Percentiles rank a stretch among this genome's conserved stretches.
These are phyloP conservation scores for Trematomus loennbergii DNA, from an alignment of 2,113 vertebrate genomes.

Conservation along the genomic window DNA sequence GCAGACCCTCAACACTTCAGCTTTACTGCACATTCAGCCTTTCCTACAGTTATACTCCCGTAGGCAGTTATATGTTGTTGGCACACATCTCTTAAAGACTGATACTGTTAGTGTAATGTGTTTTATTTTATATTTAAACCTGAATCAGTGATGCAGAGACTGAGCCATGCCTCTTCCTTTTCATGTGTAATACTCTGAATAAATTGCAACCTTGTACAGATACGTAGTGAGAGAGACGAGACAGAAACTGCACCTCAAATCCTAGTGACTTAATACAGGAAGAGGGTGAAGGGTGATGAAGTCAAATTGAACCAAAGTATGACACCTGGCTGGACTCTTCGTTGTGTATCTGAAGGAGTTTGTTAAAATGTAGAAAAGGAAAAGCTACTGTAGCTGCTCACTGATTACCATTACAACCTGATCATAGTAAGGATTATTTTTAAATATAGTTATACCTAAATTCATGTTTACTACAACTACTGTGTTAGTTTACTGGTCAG, in stretches of 20 bases:
- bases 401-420: conserved; percentile 17
- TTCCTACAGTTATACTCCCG: conserved; percentile 35
- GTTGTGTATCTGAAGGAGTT: conserved; percentile 24
- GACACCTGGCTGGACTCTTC: neutral
- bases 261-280: conserved; percentile 25
- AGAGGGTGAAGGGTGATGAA: conserved; percentile 1
- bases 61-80: conserved; percentile 14
- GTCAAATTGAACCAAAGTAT: conserved; percentile 36
- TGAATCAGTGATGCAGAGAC: conserved; percentile 23
- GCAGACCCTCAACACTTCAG: conserved; percentile 30
- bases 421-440: conserved; percentile 5
- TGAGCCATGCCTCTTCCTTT: conserved; percentile 28
- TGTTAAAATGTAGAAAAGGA: conserved; percentile 30
- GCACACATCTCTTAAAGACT: conserved; percentile 8
- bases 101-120: conserved; percentile 17
- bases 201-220: neutral
- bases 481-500: conserved; percentile 24
- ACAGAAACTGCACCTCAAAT: conserved; percentile 29
- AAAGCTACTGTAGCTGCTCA: conserved; percentile 29
- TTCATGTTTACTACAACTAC: conserved; percentile 31
- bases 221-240: conserved; percentile 1
- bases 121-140: conserved; percentile 14
- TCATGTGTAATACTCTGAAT: neutral
- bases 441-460: neutral
- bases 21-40: conserved; percentile 49